Conservation (phyloP, 2,888 invertebrate genomes). For the Neoascia interrupta region DNA sequence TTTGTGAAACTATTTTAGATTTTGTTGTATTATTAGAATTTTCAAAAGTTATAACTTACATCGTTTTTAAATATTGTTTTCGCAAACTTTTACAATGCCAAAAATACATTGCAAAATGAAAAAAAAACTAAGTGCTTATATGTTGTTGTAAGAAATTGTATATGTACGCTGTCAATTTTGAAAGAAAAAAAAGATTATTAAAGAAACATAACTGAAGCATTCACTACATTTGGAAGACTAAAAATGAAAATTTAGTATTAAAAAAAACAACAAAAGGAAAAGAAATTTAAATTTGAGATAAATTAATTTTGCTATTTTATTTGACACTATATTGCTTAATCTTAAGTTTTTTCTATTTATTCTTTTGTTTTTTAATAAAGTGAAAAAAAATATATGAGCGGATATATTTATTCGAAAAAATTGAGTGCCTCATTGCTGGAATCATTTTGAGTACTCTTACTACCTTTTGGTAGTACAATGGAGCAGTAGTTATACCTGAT, state of each 20-base stretch:
- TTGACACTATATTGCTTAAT: conserved; percentile 40
- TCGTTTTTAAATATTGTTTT: too few relatives aligned
- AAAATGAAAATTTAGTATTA: conserved; percentile 42
- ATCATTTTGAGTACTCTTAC: neutral
- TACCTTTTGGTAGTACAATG: neutral
- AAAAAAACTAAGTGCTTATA: conserved; percentile 11
- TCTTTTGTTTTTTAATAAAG: conserved; percentile 42
- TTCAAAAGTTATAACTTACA: too few relatives aligned
- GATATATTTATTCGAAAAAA: conserved; percentile 12
- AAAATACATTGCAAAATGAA: conserved; percentile 33
- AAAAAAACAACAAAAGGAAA: conserved; percentile 6
- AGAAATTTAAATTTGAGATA: neutral
- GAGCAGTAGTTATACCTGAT: neutral
- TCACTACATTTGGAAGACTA: conserved; percentile 48
- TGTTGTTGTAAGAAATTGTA: conserved; percentile 41
- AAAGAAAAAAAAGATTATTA: conserved; percentile 8
- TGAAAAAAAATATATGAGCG: conserved; percentile 46
- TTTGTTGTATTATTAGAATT: too few relatives aligned
- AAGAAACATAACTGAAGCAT: conserved; percentile 21
- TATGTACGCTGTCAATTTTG: conserved; percentile 63
- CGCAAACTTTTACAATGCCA: conserved; percentile 28
- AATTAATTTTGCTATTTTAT: conserved; percentile 36
- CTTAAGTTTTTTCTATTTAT: conserved; percentile 56
- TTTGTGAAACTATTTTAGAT: too few relatives aligned
- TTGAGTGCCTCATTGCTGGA: neutral